Evolutionary conservation across 2,888 invertebrate species (phyloP), one percentile per base, ranked within the genome.

Genomic region (Hipparchia semele): DNA sequence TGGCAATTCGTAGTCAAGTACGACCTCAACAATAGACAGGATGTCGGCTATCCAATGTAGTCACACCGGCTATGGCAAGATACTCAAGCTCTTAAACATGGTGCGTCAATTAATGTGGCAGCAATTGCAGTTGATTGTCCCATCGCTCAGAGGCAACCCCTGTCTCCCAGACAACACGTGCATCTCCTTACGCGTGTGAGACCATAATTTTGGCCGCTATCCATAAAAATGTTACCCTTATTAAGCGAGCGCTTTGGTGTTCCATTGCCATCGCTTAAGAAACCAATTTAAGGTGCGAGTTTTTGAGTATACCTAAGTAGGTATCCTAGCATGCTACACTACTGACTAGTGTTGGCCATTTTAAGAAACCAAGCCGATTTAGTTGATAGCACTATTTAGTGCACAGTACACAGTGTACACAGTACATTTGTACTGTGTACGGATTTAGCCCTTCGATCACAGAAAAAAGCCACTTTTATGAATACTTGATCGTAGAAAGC

Each of bases 131-230:
- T 67, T 70, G 68, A 73, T 72, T 79, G 77, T 77, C 79, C 78
- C 77, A 71, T 73, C 71, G 81, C 6, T 8, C 71, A 82, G 9
- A 84, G 83, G 82, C 78, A 84, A 84, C 83, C 84, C 87, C 83
- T 13, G 71, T 79, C 77, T 66, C 66, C 71, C 82, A 87, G 88
- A 87, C 86, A 84, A 85, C 90, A 90, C 90, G 90, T 90, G 91
- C 87, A 87, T 82, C 85, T 80, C 92, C 91, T 82, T 91, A 89
- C 77, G 86, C 79, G 56, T 70, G 74, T 80, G 80, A 80, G 78
- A 81, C 91, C 92, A 91, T 91, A 91, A 87, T 87, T 92, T 91
- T 90, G 91, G 91, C 83, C 83, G 82, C 90, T 81, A 89, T 86
- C 90, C 91, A 89, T 90, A 90, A 80, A 23, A 7, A 23, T 56